Conservation (phyloP, 2,888 invertebrate species). For the Ennomos quercinarius region DNA sequence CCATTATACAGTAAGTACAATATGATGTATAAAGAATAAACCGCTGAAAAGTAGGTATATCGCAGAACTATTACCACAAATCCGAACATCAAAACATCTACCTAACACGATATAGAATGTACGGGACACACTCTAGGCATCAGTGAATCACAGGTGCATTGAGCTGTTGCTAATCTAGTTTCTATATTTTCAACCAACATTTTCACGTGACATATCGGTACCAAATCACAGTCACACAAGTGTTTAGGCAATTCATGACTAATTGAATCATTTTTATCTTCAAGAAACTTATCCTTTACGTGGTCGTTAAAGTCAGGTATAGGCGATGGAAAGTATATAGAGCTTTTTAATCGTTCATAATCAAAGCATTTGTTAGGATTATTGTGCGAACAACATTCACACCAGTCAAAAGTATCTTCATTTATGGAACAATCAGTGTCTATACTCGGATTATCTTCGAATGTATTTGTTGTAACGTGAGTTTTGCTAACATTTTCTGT, state of each 20-base stretch:
- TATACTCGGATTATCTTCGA: conserved; percentile 42
- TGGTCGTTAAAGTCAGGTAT: conserved; percentile 35
- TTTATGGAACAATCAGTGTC: conserved; percentile 39
- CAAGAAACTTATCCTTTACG: conserved; percentile 33
- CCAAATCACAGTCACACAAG: conserved; percentile 66
- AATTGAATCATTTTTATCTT: conserved; percentile 28
- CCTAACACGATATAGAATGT: conserved; percentile 49
- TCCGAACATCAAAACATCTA: conserved; percentile 6
- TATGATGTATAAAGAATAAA: conserved; percentile 9
- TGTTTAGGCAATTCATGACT: conserved; percentile 33
- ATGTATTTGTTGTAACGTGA: conserved; percentile 47
- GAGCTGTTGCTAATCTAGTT: conserved; percentile 59
- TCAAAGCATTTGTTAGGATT: conserved; percentile 32
- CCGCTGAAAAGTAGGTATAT: conserved; percentile 21
- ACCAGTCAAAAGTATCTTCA: conserved; percentile 47
- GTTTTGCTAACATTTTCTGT: conserved; percentile 37
- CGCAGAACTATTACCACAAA: conserved; percentile 20
- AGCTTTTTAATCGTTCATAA: conserved; percentile 45
- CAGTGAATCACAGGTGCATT: conserved; percentile 73
- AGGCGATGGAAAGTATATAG: conserved; percentile 48
- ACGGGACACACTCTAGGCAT: conserved; percentile 67
- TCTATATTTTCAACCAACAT: conserved; percentile 76
- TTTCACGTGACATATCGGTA: conserved; percentile 78
- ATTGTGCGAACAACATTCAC: conserved; percentile 41
- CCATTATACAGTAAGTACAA: neutral